A percentile compares a stretch with the other conserved stretches of the same genome.
Evolutionary conservation across 2,113 vertebrate species (phyloP).

Genomic region (Oreocharis arfaki): DNA sequence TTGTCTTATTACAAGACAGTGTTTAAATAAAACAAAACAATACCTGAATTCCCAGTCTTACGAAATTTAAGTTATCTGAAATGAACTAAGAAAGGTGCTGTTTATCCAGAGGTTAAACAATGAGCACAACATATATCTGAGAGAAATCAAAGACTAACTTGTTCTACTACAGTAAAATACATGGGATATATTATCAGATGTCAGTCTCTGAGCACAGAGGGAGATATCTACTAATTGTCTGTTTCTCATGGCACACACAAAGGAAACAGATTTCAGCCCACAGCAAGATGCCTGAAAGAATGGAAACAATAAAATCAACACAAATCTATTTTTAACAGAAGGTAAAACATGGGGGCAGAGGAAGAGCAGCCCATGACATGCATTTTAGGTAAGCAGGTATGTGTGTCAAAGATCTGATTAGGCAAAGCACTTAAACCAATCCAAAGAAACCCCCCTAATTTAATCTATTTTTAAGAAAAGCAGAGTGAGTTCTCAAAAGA

Average conservation of each 20-base stretch:
- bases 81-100: not conserved
- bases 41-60: not conserved
- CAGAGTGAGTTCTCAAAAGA: not conserved
- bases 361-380: fast-evolving
- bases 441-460: no score
- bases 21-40: conserved; percentile 9
- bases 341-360: not conserved
- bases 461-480: not conserved
- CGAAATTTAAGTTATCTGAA: not conserved
- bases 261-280: not conserved
- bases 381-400: not conserved
- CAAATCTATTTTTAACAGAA: not conserved
- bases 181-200: not conserved
- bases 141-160: not conserved
- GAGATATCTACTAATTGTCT: not conserved
- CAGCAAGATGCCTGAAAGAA: not conserved
- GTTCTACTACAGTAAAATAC: not conserved
- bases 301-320: not conserved
- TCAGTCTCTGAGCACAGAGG: not conserved
- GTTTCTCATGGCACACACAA: not conserved
- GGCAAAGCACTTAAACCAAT: not conserved
- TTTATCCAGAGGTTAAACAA: not conserved
- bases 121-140: not conserved
- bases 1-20: not conserved
- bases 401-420: not conserved